Base-by-base conservation (phyloP, 2,888 invertebrate genomes). In the Homarus gammarus region DNA sequence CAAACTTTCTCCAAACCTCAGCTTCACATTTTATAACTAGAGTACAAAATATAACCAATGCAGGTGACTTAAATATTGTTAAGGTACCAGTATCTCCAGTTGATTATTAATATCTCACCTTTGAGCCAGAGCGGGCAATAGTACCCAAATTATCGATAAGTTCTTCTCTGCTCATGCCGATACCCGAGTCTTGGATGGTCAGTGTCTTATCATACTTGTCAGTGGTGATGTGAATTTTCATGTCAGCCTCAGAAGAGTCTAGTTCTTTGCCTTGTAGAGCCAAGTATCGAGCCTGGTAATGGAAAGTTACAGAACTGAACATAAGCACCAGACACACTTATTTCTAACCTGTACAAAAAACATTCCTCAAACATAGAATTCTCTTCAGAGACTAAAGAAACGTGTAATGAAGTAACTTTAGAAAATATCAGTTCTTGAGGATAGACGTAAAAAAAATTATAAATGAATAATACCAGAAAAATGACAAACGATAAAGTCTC, bases 121-220 rank as follows among this genome's bases (percentile, higher is more conserved):
- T 99, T 0, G 99, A 99, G 0, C 99, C 99, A 88, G 99, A 99
- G 92, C 97, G 95, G 0, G 99, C 99, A 93, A 99, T 99, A 1
- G 98, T 98, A 68, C 99, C 99, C 86, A 99, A 95, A 94, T 99
- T 98, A 87, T 96, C 96, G 85, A 97, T 95, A 86, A 99, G 95
- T 94, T 99, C 99, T 79, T 98, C 97, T 93, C 96, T 96, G 0
- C 97, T 97, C 98, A 99, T 98, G 68, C 99, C 99, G 93, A 99
- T 96, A 40, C 98, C 99, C 61, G 97, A 97, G 93, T 99, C 99
- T 95, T 98, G 97, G 93, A 99, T 97, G 36, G 96, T 97, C 87
- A 99, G 95, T 51, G 96, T 97, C 93, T 97, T 96, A 92, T 95
- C 96, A 92, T 96, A 96, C 93, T 98, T 98, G 94, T 99, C 97